phyloP scores from a whole-genome alignment of 2,888 invertebrate genomes.

The Agonopterix arenella region DNA sequence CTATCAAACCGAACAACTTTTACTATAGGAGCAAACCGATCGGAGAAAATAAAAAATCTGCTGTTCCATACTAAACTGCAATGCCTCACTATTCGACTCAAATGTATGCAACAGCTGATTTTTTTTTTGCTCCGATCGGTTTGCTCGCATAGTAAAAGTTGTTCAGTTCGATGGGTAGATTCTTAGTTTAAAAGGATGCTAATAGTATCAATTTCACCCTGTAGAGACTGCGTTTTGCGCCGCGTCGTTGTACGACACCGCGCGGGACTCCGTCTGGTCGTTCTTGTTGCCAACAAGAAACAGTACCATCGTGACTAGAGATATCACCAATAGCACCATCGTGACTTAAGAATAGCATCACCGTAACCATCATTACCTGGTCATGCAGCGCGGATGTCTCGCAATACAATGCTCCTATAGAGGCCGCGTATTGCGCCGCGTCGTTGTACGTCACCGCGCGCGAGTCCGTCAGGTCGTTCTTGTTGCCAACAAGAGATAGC shows the following conservation, averaged over 20 bases:
- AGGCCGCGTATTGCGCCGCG: constrained; percentile 84
- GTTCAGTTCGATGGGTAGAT: too few species aligned
- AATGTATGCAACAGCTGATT: too few species aligned
- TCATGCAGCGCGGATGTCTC: constrained; percentile 90
- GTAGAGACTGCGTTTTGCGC: constrained; percentile 74
- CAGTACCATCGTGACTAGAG: constrained; percentile 86
- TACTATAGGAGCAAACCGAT: too few species aligned
- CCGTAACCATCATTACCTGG: constrained; percentile 57
- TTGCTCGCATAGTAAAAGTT: too few species aligned
- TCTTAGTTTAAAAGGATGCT: too few species aligned
- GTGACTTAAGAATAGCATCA: constrained; percentile 65
- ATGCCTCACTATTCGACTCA: too few species aligned
- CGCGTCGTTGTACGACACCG: constrained; percentile 82
- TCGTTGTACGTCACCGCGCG: constrained; percentile 82
- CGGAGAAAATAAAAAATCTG: too few species aligned
- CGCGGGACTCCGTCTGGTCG: constrained; percentile 81
- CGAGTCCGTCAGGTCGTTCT: constrained; percentile 82
- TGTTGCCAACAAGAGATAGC: constrained; percentile 90
- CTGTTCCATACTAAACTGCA: too few species aligned
- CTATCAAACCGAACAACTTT: too few species aligned
- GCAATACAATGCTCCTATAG: constrained; percentile 89
- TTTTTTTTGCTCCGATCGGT: too few species aligned
- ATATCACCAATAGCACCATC: constrained; percentile 79
- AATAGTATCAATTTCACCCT: too few species aligned
- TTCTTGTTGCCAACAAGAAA: constrained; percentile 90